phyloP scores from a whole-genome alignment of 1,140 invertebrate genomes.

The Drosophila yakuba region DNA sequence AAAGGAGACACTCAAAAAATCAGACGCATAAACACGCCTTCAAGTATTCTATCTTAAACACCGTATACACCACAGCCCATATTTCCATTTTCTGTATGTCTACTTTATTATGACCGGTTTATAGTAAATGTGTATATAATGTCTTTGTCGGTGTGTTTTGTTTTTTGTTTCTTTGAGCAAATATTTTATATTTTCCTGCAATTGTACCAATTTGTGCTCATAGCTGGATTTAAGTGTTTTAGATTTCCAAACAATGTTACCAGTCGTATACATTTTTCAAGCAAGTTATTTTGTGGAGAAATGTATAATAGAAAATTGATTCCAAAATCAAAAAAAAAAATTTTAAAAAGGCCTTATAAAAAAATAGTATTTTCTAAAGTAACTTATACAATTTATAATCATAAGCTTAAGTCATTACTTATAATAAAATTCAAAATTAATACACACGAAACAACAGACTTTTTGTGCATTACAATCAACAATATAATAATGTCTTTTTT shows the following conservation, averaged over 20 bases:
- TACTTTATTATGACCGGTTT: conserved; percentile 15
- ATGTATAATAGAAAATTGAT: conserved; percentile 19
- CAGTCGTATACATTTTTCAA: conserved; percentile 34
- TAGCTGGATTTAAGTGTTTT: conserved; percentile 23
- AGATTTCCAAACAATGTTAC: conserved; percentile 12
- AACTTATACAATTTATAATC: conserved; percentile 59
- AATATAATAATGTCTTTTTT: conserved; percentile 7
- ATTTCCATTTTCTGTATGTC: conserved; percentile 62
- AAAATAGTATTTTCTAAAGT: conserved; percentile 39
- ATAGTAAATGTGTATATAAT: conserved; percentile 65
- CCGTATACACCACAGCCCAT: conserved; percentile 64
- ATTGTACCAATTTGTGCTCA: background rate
- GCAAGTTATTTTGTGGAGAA: conserved; percentile 5
- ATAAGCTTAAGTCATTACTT: conserved; percentile 77
- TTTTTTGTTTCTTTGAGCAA: conserved; percentile 39
- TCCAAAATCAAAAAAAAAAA: conserved; percentile 36
- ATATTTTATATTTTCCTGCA: conserved; percentile 13
- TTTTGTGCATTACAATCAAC: too few species aligned
- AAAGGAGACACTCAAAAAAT: conserved; percentile 34
- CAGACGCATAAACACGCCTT: conserved; percentile 57
- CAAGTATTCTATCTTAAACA: conserved; percentile 72
- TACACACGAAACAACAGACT: conserved; percentile 22
- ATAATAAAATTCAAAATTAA: conserved; percentile 72
- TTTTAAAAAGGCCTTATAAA: conserved; percentile 14
- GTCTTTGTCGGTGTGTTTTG: conserved; percentile 28